Percentiles rank a stretch among this genome's conserved stretches.
Evolutionary conservation across 2,797 vertebrate species (phyloP).

Genomic region (Cossypha caffra): DNA sequence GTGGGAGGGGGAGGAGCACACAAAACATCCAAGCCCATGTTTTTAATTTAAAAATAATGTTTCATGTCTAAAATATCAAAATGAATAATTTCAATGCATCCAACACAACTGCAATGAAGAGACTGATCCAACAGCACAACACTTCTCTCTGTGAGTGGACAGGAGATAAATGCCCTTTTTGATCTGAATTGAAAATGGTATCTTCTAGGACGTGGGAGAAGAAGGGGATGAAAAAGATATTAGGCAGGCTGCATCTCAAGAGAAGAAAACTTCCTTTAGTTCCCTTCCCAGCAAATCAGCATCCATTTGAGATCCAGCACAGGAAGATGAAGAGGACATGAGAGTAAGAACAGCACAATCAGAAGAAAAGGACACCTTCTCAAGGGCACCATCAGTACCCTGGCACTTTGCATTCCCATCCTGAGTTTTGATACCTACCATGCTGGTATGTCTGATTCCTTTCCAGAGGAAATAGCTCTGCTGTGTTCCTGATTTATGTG

Average conservation of each 20-base stretch:
- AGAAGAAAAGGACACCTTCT: neutral
- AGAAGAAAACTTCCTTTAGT: neutral
- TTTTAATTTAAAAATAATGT: neutral
- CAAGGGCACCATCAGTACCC: accelerated
- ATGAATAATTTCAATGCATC: neutral
- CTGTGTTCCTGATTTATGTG: neutral
- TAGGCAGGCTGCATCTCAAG: neutral
- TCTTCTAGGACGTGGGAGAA: neutral
- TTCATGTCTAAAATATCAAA: neutral
- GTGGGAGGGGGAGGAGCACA: neutral
- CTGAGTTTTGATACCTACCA: neutral
- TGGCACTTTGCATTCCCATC: neutral
- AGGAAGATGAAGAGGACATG: neutral
- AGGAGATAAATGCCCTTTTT: neutral
- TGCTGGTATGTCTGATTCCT: neutral
- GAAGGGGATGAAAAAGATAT: neutral
- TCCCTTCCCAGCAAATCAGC: neutral
- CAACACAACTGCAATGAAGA: neutral
- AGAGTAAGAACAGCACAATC: neutral
- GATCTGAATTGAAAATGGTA: neutral
- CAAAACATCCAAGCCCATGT: neutral
- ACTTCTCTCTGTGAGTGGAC: accelerated
- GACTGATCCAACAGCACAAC: neutral
- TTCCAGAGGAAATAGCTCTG: neutral
- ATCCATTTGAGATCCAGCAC: neutral